These are phyloP conservation scores for Tinea semifulvella DNA, from an alignment of 2,888 invertebrate genomes.

Conservation along the genomic window DNA sequence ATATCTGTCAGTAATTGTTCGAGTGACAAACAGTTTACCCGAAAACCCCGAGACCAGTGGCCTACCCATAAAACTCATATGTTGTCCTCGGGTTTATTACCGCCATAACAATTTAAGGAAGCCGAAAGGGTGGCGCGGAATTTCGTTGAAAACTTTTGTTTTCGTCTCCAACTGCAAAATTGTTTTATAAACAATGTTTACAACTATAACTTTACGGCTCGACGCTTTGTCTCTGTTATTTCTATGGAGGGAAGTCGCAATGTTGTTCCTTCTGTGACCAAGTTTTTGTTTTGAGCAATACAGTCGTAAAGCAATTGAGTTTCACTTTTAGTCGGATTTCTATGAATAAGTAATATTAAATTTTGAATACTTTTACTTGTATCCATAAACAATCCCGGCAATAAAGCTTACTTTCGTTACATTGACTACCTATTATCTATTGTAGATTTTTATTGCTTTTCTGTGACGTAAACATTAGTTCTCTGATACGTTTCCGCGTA, in stretches of 20 bases:
- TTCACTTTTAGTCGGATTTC: slow-evolving; percentile 35
- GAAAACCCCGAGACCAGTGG: slow-evolving; percentile 27
- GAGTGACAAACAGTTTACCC: slow-evolving; percentile 47
- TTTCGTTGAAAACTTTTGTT: slow-evolving; percentile 59
- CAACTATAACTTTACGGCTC: slow-evolving; percentile 57
- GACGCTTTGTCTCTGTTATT: slow-evolving; percentile 43
- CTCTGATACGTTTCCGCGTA: too few species aligned
- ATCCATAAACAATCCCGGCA: slow-evolving; percentile 16
- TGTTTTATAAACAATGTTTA: slow-evolving; percentile 65
- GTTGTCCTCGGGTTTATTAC: slow-evolving; percentile 56
- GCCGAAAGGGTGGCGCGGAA: slow-evolving; percentile 56
- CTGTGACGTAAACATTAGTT: too few species aligned
- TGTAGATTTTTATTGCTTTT: too few species aligned
- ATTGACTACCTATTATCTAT: too few species aligned
- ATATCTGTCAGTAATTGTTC: slow-evolving; percentile 33
- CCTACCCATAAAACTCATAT: slow-evolving; percentile 57
- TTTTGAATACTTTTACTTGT: slow-evolving; percentile 41
- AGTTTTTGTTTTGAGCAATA: slow-evolving; percentile 41
- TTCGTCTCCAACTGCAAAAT: slow-evolving; percentile 47
- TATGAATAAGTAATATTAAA: slow-evolving; percentile 23
- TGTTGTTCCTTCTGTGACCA: slow-evolving; percentile 15
- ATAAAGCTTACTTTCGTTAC: slow-evolving; percentile 8
- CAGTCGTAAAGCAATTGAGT: slow-evolving; percentile 29
- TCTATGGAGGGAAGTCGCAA: slow-evolving; percentile 1
- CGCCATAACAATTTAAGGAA: slow-evolving; percentile 63